Evolutionary conservation across 2,113 vertebrate genomes (phyloP), one percentile per base, ranked within the genome.

Genomic region (Ctenomys sociabilis): DNA sequence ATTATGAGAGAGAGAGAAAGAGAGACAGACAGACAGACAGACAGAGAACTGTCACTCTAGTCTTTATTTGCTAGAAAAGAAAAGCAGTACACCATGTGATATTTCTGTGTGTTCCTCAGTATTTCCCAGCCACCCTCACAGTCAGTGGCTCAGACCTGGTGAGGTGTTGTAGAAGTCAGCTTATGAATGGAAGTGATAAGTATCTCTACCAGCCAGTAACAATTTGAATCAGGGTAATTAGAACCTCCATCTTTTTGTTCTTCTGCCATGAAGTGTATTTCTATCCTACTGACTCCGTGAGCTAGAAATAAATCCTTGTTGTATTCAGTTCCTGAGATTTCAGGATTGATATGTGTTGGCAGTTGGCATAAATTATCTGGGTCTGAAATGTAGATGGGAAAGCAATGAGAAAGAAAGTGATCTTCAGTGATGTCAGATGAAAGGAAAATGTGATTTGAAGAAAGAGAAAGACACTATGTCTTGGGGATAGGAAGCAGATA

Each of bases 271-370:
- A 75, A 73, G 32, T 11, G 7, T 70, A 63, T 7, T 54, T 30
- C 64, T 81, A 5, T 32, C 12, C 85, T 93, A 43, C 52, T 37
- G 63, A 75, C 54, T 61, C 61, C 40, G 11, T n/a, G 49, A 93
- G 57, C 32, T 94, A 92, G 83, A 88, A 94, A 88, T 83, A 94
- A 94, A 75, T 64, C 82, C 81, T 68, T 64, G n/a, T 70, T 94
- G 63, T 70, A 19, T 81, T 93, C 32, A 94, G 32, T 49, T 91
- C 16, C 57, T 72, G 80, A 81, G 85, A 87, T 85, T 92, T 93
- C 54, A 54, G 72, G 14, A 95, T 64, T 54, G 91, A 88, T 88
- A 21, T 57, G 43, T 63, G 93, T 37, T 88, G 77, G 92, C 85
- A 95, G 72, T 22, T 77, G 64, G 68, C 81, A 90, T 96, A 84